phyloP scores from a whole-genome alignment of 2,888 invertebrate species.

The Caenorhabditis parvicauda region DNA sequence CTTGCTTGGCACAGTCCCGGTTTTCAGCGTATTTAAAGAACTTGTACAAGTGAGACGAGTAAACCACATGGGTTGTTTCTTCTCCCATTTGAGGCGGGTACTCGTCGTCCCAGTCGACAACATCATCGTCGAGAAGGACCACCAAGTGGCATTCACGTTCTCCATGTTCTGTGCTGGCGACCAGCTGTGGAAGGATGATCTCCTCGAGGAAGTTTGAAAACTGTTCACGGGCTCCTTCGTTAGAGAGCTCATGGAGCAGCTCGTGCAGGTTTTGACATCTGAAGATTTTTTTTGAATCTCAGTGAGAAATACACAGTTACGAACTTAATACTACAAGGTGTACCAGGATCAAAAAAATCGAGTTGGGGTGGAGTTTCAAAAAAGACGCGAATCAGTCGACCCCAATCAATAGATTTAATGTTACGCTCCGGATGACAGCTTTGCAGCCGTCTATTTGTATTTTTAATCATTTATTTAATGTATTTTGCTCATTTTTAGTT shows the following conservation, averaged over 20 bases:
- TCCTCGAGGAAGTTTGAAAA: conserved; percentile 94
- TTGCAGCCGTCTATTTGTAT: too few relatives aligned
- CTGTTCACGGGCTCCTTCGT: conserved; percentile 96
- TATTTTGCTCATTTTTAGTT: too few relatives aligned
- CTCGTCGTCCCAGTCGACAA: conserved; percentile 95
- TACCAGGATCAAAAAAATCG: too few relatives aligned
- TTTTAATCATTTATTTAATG: too few relatives aligned
- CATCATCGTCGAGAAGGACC: conserved; percentile 90
- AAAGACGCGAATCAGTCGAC: too few relatives aligned
- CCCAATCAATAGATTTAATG: too few relatives aligned
- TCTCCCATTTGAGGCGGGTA: conserved; percentile 99
- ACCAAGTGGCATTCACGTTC: conserved; percentile 97
- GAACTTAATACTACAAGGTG: background rate
- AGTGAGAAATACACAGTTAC: background rate
- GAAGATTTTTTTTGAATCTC: background rate
- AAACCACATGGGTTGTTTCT: conserved; percentile 81
- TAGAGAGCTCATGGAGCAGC: conserved; percentile 92
- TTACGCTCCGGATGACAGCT: too few relatives aligned
- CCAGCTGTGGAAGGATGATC: conserved; percentile 92
- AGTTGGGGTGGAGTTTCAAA: too few relatives aligned
- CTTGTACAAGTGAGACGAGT: conserved; percentile 51
- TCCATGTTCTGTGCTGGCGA: conserved; percentile 76
- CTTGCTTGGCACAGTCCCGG: conserved; percentile 96
- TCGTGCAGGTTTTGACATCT: conserved; percentile 69
- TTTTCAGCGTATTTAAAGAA: conserved; percentile 97